These are phyloP conservation scores for Egretta garzetta DNA, from an alignment of 2,113 vertebrate species.

Conservation along the genomic window DNA sequence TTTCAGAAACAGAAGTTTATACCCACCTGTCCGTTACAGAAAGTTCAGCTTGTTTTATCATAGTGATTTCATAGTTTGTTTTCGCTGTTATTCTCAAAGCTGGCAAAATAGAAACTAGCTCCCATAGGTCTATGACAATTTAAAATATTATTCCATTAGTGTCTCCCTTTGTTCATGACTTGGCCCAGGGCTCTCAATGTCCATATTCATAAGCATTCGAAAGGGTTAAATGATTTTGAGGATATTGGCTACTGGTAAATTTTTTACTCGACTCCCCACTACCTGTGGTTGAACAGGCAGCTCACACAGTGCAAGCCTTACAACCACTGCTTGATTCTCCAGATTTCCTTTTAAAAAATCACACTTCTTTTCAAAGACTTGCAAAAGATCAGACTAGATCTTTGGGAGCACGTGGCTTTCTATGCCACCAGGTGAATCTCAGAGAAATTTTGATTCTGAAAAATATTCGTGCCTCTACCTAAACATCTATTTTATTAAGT, in stretches of 20 bases:
- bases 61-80: neutral
- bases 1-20: constrained; percentile 1
- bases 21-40: neutral
- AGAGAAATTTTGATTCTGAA: neutral
- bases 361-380: neutral
- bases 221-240: neutral
- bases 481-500: neutral
- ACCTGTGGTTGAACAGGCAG: neutral
- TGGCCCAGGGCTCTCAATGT: neutral
- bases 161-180: neutral
- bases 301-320: neutral
- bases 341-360: neutral
- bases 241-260: neutral
- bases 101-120: neutral
- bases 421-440: neutral
- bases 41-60: neutral
- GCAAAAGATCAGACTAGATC: neutral
- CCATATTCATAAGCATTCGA: neutral
- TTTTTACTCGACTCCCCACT: neutral
- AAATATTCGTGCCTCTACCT: neutral
- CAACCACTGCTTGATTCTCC: fast-evolving
- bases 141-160: neutral
- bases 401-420: neutral
- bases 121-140: neutral
- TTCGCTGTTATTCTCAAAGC: neutral